Evolutionary conservation across 2,888 invertebrate species (phyloP), one percentile per base, ranked within the genome.

Genomic region (Encarsia formosa): DNA sequence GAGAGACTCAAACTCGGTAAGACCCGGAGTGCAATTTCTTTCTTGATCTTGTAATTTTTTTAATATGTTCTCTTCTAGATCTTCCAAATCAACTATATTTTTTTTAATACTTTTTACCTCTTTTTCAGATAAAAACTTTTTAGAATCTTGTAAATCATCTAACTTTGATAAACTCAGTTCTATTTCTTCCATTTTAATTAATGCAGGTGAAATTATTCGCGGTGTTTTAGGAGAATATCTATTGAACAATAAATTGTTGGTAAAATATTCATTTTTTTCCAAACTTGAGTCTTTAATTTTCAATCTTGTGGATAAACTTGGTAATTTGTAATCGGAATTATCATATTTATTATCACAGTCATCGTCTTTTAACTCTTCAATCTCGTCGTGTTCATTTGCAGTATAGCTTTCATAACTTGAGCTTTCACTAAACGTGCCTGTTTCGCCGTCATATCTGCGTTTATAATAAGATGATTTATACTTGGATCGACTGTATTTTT

Each of bases 1-100:
- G n/a, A n/a, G n/a, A n/a, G n/a, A n/a, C n/a, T n/a, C n/a, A n/a
- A n/a, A n/a, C n/a, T n/a, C n/a, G n/a, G n/a, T n/a, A n/a, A n/a
- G n/a, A n/a, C n/a, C n/a, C n/a, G n/a, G n/a, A n/a, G n/a, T n/a
- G n/a, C n/a, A n/a, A n/a, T n/a, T n/a, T n/a, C n/a, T n/a, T n/a
- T n/a, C 44, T 29, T 22, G 22, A 9, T 40, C 41, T 20, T 13
- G 32, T 23, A 39, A 22, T 26, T 37, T 53, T 26, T 49, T 60
- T 51, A 52, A 13, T 31, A 54, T 58, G 34, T 54, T 47, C 24
- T 50, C 37, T 31, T 53, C 53, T 24, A 50, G 49, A 32, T 56
- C 50, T 20, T 53, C 44, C 13, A 56, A 13, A 26, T 56, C 56
- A 15, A 56, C 41, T 9, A 50, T 53, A 22, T 49, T 53, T n/a